Percentiles rank a stretch among this genome's conserved stretches.
Conservation (phyloP, 2,888 invertebrate species). For the Anarsia innoxiella region DNA sequence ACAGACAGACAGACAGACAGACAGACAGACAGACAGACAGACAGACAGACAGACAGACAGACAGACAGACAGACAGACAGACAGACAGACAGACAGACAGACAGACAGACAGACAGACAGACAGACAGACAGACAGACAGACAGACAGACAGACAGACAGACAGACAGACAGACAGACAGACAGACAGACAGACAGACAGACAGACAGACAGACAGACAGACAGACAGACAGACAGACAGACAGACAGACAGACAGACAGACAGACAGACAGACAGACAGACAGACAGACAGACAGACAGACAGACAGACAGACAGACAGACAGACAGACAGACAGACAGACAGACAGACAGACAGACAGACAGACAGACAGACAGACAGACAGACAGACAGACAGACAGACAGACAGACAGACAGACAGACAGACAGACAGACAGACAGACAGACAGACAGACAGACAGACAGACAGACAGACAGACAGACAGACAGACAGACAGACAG, state of each 20-base stretch:
- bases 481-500: slow-evolving; percentile 4
- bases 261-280: slow-evolving; percentile 2
- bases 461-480: slow-evolving; percentile 1
- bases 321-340: slow-evolving; percentile 1
- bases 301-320: slow-evolving; percentile 2
- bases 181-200: slow-evolving; percentile 2
- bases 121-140: slow-evolving; percentile 2
- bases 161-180: slow-evolving; percentile 2
- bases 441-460: neutral
- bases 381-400: neutral
- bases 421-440: neutral
- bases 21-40: slow-evolving; percentile 4
- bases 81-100: slow-evolving; percentile 2
- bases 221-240: slow-evolving; percentile 2
- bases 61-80: slow-evolving; percentile 2
- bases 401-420: slow-evolving; percentile 1
- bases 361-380: neutral
- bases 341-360: slow-evolving; percentile 2
- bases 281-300: slow-evolving; percentile 2
- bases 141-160: slow-evolving; percentile 2
- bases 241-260: slow-evolving; percentile 2
- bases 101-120: slow-evolving; percentile 2
- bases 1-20: slow-evolving; percentile 4
- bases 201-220: slow-evolving; percentile 2
- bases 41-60: slow-evolving; percentile 2